Percentiles rank a stretch among this genome's conserved stretches.
These are phyloP conservation scores for Molanna angustata DNA, from an alignment of 2,888 invertebrate genomes.

Conservation along the genomic window DNA sequence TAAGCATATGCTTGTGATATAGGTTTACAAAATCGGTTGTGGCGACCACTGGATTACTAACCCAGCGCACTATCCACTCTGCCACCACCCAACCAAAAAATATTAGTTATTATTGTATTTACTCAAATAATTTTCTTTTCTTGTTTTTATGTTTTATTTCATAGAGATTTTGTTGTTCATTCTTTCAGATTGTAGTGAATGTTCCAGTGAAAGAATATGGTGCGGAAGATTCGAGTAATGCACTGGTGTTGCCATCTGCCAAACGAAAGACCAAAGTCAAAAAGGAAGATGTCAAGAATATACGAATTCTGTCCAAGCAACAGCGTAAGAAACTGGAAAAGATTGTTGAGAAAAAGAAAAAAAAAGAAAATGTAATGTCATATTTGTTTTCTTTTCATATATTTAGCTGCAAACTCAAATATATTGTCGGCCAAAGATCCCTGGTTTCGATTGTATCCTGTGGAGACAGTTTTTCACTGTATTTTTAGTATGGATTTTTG, in stretches of 20 bases:
- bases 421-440: no score
- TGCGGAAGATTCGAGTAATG: conserved; percentile 71
- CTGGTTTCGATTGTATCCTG: no score
- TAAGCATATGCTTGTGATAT: no score
- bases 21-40: no score
- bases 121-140: conserved; percentile 13
- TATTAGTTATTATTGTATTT: conserved; percentile 7
- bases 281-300: conserved; percentile 54
- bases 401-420: no score
- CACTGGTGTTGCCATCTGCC: conserved; percentile 75
- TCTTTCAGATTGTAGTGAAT: conserved; percentile 65
- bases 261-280: conserved; percentile 75
- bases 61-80: no score
- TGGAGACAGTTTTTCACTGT: no score
- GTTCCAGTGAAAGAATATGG: conserved; percentile 56
- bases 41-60: no score
- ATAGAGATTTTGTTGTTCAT: conserved; percentile 34
- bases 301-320: conserved; percentile 78
- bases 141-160: conserved; percentile 15
- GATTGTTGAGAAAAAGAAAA: conserved; percentile 83
- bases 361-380: conserved; percentile 87
- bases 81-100: not conserved
- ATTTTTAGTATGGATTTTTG: no score
- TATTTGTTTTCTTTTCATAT: no score
- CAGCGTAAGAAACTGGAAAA: conserved; percentile 82